Conservation (phyloP, 2,888 invertebrate species). For the Melieria omissa region DNA sequence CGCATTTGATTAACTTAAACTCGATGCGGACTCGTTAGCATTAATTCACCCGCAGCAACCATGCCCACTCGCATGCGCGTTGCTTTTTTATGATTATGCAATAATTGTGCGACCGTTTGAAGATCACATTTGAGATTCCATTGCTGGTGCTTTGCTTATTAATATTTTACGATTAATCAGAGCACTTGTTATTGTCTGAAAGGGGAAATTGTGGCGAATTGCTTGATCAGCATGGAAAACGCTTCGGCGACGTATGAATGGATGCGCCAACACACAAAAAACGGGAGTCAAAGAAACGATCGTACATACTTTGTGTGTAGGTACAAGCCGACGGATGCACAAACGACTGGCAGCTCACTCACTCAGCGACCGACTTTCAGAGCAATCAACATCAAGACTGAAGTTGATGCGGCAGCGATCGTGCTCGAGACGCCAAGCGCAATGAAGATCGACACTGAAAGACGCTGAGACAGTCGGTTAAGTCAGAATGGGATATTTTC, state of each 20-base stretch:
- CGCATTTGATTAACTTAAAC: constrained; percentile 35
- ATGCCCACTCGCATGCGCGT: constrained; percentile 2
- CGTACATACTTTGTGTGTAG: no score
- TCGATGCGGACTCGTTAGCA: constrained; percentile 31
- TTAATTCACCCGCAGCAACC: background rate
- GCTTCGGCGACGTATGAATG: constrained; percentile 6
- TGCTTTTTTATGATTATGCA: constrained; percentile 32
- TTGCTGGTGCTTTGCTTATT: background rate
- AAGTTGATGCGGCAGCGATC: no score
- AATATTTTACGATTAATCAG: constrained; percentile 35
- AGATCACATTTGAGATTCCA: background rate
- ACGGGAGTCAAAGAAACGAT: no score
- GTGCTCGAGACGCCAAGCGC: no score
- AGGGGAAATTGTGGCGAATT: constrained; percentile 18
- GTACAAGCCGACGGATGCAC: no score
- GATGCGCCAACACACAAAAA: no score
- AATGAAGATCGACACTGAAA: constrained; percentile 36
- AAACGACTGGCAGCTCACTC: no score
- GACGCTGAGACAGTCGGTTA: constrained; percentile 21
- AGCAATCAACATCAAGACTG: no score
- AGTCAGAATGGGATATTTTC: background rate
- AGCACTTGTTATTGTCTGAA: constrained; percentile 26
- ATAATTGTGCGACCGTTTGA: constrained; percentile 31
- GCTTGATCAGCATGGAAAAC: constrained; percentile 31
- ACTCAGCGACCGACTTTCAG: no score